Conservation (phyloP, 2,888 invertebrate species). For the Acholoe squamosa region DNA sequence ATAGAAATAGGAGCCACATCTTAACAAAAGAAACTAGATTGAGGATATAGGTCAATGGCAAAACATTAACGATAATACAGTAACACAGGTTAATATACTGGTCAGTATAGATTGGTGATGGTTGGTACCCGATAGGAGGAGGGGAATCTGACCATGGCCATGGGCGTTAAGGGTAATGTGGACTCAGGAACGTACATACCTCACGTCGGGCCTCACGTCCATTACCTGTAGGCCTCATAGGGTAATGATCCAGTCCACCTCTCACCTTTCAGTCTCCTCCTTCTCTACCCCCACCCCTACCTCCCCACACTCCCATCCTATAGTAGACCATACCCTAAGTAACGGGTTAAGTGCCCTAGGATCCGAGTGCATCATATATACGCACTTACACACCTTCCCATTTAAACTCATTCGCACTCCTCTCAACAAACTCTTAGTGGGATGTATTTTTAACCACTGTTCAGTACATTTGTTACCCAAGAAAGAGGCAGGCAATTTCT, state of each 20-base stretch:
- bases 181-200: too few relatives aligned
- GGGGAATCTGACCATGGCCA: too few relatives aligned
- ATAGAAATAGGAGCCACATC: too few relatives aligned
- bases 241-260: neutral
- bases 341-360: neutral
- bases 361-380: neutral
- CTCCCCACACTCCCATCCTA: neutral
- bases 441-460: neutral
- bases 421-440: neutral
- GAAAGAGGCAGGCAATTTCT: constrained; percentile 1
- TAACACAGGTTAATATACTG: too few relatives aligned
- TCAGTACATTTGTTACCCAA: neutral
- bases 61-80: too few relatives aligned
- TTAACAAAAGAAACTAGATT: too few relatives aligned
- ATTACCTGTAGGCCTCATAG: too few relatives aligned
- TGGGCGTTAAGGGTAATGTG: too few relatives aligned
- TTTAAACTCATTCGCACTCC: neutral
- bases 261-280: neutral
- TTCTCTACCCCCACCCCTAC: neutral
- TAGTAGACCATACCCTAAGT: neutral
- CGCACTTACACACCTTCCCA: neutral
- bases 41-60: too few relatives aligned
- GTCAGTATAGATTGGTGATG: too few relatives aligned
- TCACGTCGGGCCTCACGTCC: too few relatives aligned
- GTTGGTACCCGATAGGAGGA: too few relatives aligned